phyloP scores from a whole-genome alignment of 2,797 vertebrate species.

The Artibeus jamaicensis region DNA sequence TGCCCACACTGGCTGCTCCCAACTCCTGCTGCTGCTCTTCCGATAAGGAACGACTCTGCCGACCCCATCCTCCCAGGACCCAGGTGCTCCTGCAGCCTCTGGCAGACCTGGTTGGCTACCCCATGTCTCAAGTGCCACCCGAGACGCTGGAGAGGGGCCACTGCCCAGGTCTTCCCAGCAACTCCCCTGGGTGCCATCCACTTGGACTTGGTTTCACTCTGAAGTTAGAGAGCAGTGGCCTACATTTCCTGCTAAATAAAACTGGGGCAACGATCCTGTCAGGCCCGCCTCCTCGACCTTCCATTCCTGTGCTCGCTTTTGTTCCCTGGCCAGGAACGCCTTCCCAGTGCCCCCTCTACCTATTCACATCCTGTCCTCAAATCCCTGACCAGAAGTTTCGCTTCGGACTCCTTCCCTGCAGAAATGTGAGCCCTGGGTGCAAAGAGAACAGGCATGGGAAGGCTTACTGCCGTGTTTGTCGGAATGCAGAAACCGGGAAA shows the following conservation, averaged over 20 bases:
- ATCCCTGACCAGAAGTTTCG: not conserved
- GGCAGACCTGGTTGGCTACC: not conserved
- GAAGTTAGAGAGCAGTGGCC: constrained; percentile 10
- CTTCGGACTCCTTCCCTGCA: not conserved
- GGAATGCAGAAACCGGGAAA: not conserved
- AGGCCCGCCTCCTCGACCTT: not conserved
- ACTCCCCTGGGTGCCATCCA: not conserved
- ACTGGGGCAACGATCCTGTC: not conserved
- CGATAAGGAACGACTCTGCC: not conserved
- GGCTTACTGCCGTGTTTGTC: not conserved
- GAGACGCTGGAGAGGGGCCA: not conserved
- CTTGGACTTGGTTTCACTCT: not conserved
- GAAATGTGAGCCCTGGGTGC: not conserved
- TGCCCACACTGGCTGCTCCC: not conserved
- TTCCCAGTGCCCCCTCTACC: not conserved
- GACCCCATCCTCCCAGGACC: not conserved
- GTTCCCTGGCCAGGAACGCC: not conserved
- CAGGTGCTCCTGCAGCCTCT: not conserved
- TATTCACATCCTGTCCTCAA: not conserved
- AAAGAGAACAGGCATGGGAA: not conserved
- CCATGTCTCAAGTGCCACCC: rapidly evolving
- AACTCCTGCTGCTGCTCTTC: not conserved
- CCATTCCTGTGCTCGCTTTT: not conserved
- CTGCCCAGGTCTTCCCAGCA: not conserved
- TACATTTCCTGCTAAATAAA: not conserved